phyloP scores from a whole-genome alignment of 2,113 vertebrate genomes.

The Naja naja region DNA sequence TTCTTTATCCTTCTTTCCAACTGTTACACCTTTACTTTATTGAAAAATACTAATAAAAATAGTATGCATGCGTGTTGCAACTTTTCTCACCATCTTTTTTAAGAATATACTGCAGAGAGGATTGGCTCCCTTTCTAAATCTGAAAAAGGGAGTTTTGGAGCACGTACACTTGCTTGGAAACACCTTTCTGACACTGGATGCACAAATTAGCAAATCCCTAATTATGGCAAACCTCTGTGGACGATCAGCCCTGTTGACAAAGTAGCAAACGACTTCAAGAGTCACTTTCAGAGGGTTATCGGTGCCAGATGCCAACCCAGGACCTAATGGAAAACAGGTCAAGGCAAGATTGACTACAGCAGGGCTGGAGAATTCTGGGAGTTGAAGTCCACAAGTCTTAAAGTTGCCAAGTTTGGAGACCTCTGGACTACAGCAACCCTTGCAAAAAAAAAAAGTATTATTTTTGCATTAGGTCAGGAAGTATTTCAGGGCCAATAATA shows the following conservation, averaged over 20 bases:
- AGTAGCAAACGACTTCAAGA: neutral
- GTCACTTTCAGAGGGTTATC: neutral
- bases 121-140: neutral
- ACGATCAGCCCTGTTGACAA: neutral
- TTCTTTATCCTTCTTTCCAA: neutral
- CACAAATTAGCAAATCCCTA: neutral
- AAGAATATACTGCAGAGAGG: neutral
- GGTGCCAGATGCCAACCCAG: too few species aligned
- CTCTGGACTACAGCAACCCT: neutral
- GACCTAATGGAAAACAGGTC: neutral
- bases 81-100: neutral
- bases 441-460: neutral
- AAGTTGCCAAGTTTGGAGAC: too few species aligned
- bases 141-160: neutral
- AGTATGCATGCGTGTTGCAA: neutral
- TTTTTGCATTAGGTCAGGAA: neutral
- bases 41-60: neutral
- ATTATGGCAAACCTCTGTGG: neutral
- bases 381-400: too few species aligned
- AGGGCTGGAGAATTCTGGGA: too few species aligned
- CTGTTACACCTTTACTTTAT: neutral
- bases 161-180: neutral
- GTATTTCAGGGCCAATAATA: neutral
- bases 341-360: neutral
- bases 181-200: neutral